Evolutionary conservation across 2,888 invertebrate species (phyloP), one percentile per base, ranked within the genome.

Genomic region (Loripinus fragilis): DNA sequence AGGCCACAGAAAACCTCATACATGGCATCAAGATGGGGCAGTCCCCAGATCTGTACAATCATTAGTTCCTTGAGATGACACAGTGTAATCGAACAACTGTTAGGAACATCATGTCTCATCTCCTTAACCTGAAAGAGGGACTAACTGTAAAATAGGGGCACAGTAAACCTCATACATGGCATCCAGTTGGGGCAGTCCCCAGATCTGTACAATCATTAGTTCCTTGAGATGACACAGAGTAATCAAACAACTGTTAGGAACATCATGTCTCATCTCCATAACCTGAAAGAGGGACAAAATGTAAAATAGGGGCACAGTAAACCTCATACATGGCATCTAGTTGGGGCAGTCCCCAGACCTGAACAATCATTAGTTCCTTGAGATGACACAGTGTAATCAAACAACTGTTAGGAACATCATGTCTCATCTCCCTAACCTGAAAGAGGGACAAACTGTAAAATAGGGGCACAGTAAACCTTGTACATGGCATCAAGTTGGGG

Each of bases 331-430:
- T 83, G 30, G 91, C 86, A 30, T 88, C 83, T 52, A 93, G 87
- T 52, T 88, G 81, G 3, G 93, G 93, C 33, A 93, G 86, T 30
- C 84, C 85, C 93, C 93, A 93, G 41, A 92, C 87, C 85, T 91
- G 91, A 42, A 93, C 84, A 30, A 87, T 72, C 15, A 82, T 83
- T 20, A 87, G 79, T 33, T 89, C 88, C 65, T 88, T 89, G 60
- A 87, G 70, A 50, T 86, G 66, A 75, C 89, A 88, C 66, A 87
- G 42, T 0, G 91, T 92, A 30, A 91, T 78, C 72, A 93, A 85
- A 17, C 86, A 81, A 66, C 87, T 80, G 82, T 91, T 86, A 12
- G 71, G 78, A 25, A 76, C 78, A 70, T 93, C 92, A 81, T 93
- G 92, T n/a, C 80, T 76, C 71, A 93, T 88, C 8, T 89, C 86